These are phyloP conservation scores for Corvus cornix DNA, from an alignment of 2,113 vertebrate genomes.

Conservation along the genomic window DNA sequence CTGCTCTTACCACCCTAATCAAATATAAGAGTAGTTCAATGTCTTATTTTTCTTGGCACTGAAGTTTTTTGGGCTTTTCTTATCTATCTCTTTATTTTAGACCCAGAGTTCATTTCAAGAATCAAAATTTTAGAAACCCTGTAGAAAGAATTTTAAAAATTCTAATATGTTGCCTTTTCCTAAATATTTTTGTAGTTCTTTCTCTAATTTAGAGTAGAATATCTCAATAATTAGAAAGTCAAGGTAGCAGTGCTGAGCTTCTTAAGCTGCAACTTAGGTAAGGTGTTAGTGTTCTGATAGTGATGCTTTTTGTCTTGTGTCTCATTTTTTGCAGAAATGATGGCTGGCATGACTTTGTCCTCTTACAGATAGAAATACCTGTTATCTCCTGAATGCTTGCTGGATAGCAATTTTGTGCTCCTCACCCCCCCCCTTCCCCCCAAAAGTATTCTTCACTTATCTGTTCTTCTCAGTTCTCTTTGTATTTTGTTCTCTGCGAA, in stretches of 20 bases:
- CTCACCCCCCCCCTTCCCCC: fast-evolving
- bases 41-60: background rate
- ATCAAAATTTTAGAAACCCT: background rate
- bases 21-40: background rate
- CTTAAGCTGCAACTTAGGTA: background rate
- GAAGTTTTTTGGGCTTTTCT: background rate
- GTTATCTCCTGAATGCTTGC: background rate
- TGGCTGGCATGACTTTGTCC: background rate
- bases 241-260: background rate
- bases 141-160: background rate
- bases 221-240: background rate
- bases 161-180: background rate
- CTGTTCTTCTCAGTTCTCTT: background rate
- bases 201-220: background rate
- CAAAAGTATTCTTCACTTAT: background rate
- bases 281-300: background rate
- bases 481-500: background rate
- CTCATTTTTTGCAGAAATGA: background rate
- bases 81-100: background rate
- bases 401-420: background rate
- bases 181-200: background rate
- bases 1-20: background rate
- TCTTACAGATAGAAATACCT: background rate
- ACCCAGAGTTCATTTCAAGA: background rate
- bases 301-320: background rate